Conservation (phyloP, 2,797 vertebrate genomes). For the Schizopygopsis malacanthus region DNA sequence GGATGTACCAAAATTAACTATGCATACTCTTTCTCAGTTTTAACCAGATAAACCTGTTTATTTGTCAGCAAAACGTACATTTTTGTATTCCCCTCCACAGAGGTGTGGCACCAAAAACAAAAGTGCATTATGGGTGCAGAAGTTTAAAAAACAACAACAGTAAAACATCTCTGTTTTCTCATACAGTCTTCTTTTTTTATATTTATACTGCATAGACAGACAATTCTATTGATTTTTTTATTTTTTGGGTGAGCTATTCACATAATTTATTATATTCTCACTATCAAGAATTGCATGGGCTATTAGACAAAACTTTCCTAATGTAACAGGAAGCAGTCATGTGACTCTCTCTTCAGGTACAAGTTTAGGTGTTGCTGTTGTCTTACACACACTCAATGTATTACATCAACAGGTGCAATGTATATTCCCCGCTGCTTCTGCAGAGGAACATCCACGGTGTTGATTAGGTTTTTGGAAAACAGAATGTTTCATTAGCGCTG, state of each 20-base stretch:
- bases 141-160: too few relatives aligned
- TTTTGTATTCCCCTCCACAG: too few relatives aligned
- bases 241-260: not conserved
- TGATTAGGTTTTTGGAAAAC: slow-evolving; percentile 20
- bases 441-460: not conserved
- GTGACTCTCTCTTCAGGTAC: not conserved
- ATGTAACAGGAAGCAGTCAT: not conserved
- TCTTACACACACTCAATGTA: not conserved
- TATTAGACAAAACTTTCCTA: not conserved
- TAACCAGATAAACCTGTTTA: too few relatives aligned
- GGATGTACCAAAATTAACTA: too few relatives aligned
- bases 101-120: too few relatives aligned
- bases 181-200: too few relatives aligned
- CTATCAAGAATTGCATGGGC: not conserved
- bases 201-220: too few relatives aligned
- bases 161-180: too few relatives aligned
- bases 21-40: too few relatives aligned
- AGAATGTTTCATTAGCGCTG: slow-evolving; percentile 28
- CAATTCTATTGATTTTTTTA: too few relatives aligned
- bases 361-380: slow-evolving; percentile 17
- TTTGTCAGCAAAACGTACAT: too few relatives aligned
- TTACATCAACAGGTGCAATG: not conserved
- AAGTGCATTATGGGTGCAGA: too few relatives aligned
- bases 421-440: not conserved
- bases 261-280: not conserved